phyloP scores from a whole-genome alignment of 2,888 invertebrate species.

The Drosophila kanekoi region DNA sequence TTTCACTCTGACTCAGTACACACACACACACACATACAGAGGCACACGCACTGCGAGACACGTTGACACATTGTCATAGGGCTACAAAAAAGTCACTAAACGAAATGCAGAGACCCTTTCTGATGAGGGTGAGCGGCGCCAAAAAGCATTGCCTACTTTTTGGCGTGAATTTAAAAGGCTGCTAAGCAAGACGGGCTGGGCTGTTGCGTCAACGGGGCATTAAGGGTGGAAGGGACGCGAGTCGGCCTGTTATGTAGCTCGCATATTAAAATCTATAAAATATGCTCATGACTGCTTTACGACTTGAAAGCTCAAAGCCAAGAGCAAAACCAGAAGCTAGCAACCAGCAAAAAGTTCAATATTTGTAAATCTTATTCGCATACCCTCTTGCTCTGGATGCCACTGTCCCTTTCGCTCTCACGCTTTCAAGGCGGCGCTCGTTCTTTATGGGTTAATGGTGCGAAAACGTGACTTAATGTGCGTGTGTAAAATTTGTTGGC shows the following conservation, averaged over 20 bases:
- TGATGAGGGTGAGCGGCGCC: slow-evolving; percentile 69
- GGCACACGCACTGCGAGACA: slow-evolving; percentile 36
- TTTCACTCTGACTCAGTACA: slow-evolving; percentile 29
- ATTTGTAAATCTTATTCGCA: slow-evolving; percentile 77
- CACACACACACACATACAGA: slow-evolving; percentile 28
- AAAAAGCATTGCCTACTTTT: slow-evolving; percentile 72
- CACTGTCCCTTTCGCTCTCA: slow-evolving; percentile 12
- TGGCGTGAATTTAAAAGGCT: slow-evolving; percentile 70
- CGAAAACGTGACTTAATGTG: slow-evolving; percentile 84
- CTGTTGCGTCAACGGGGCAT: slow-evolving; percentile 19
- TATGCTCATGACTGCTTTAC: slow-evolving; percentile 77
- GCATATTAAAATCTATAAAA: slow-evolving; percentile 82
- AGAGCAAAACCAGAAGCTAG: slow-evolving; percentile 56
- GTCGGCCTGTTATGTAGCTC: slow-evolving; percentile 65
- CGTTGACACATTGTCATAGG: slow-evolving; percentile 80
- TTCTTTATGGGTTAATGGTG: slow-evolving; percentile 84
- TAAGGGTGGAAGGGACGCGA: neutral
- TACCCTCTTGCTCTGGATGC: slow-evolving; percentile 25
- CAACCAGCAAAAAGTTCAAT: slow-evolving; percentile 76
- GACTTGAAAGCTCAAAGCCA: slow-evolving; percentile 71
- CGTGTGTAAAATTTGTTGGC: slow-evolving; percentile 73
- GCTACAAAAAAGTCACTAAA: slow-evolving; percentile 71
- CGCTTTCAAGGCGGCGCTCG: slow-evolving; percentile 36
- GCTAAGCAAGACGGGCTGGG: slow-evolving; percentile 25
- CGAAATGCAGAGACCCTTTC: slow-evolving; percentile 65